Evolutionary conservation across 2,797 vertebrate species (phyloP).

Genomic region (Hozukius guyotensis): DNA sequence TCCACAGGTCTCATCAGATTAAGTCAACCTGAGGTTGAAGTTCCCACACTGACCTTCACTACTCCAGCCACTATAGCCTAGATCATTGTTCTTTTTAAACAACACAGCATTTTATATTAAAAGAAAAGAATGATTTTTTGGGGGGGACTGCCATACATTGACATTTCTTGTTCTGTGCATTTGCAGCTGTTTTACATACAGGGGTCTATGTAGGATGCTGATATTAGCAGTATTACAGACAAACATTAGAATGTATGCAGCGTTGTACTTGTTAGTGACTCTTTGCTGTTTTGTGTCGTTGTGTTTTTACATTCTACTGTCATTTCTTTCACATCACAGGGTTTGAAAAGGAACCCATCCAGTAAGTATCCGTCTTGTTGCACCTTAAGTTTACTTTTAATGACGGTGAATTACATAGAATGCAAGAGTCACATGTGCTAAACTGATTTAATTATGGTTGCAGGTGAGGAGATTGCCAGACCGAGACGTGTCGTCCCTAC

Average conservation of each 20-base stretch:
- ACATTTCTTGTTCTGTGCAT: neutral
- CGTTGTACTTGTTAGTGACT: neutral
- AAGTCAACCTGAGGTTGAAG: constrained; percentile 16
- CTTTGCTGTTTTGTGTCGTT: constrained; percentile 13
- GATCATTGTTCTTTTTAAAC: neutral
- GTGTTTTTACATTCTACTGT: constrained; percentile 28
- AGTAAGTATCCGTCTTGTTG: constrained; percentile 85
- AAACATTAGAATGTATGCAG: neutral
- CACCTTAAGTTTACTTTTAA: neutral
- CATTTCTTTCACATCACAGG: constrained; percentile 83
- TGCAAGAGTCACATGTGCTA: neutral
- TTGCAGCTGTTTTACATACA: neutral
- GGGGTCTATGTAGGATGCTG: neutral
- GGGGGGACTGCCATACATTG: neutral
- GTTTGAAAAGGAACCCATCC: constrained; percentile 93
- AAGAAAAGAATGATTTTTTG: neutral
- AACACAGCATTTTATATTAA: neutral
- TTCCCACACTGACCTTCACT: constrained; percentile 32
- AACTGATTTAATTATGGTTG: neutral
- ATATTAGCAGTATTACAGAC: neutral
- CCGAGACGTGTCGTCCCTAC: constrained; percentile 89
- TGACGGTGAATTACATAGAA: neutral
- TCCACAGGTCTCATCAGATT: constrained; percentile 33
- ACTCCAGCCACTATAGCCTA: neutral
- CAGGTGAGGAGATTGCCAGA: constrained; percentile 95